A percentile compares a stretch with the other conserved stretches of the same genome.
These are phyloP conservation scores for Rynchops niger DNA, from an alignment of 2,113 vertebrate genomes.

Conservation along the genomic window DNA sequence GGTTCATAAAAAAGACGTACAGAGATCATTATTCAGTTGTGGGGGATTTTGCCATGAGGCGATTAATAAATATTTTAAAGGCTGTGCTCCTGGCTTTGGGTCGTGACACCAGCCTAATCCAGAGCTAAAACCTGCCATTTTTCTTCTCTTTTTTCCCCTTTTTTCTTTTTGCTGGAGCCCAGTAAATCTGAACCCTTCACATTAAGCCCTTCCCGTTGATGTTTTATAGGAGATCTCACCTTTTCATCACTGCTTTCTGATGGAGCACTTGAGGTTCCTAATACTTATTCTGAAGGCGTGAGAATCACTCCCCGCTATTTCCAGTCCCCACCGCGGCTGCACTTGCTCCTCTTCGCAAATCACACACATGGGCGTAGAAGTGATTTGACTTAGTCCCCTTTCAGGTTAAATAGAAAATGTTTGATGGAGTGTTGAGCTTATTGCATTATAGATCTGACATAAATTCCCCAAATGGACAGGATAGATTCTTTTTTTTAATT, in stretches of 20 bases:
- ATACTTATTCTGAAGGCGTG: not conserved
- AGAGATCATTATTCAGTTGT: not conserved
- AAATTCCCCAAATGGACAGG: conserved; percentile 41
- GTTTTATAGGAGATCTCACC: not conserved
- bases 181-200: not conserved
- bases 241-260: not conserved
- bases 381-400: conserved; percentile 44
- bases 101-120: not conserved
- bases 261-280: not conserved
- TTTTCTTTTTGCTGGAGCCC: not conserved
- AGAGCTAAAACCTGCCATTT: not conserved
- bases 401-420: conserved; percentile 64
- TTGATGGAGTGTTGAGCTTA: conserved; percentile 50
- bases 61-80: not conserved
- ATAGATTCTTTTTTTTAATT: not conserved
- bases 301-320: not conserved
- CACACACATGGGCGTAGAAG: not conserved
- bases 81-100: not conserved
- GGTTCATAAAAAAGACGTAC: not conserved
- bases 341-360: conserved; percentile 13
- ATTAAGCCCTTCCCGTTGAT: not conserved
- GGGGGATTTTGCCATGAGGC: not conserved
- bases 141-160: not conserved
- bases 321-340: not conserved
- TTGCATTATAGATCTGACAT: conserved; percentile 57